Percentiles rank a stretch among this genome's conserved stretches.
phyloP scores from a whole-genome alignment of 2,797 vertebrate genomes.

The Acestrorhynchus altus region DNA sequence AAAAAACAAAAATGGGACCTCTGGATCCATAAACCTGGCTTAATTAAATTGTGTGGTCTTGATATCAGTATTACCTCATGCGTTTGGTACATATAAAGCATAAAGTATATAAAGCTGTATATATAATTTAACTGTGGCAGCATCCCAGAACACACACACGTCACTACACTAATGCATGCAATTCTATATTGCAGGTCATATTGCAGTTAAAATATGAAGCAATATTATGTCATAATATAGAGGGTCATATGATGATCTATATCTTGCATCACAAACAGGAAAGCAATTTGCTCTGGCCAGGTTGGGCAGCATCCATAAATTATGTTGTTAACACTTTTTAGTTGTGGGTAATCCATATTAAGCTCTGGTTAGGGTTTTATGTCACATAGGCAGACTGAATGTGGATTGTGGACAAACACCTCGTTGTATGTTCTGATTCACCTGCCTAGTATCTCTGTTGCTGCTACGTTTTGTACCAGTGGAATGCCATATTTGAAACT shows the following conservation, averaged over 20 bases:
- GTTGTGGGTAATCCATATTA: not conserved
- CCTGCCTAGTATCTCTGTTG: not conserved
- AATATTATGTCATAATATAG: not conserved
- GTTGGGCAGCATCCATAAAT: not conserved
- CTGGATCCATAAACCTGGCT: too few relatives aligned
- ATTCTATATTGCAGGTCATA: not conserved
- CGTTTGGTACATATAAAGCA: too few relatives aligned
- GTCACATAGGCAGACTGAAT: not conserved
- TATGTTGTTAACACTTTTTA: not conserved
- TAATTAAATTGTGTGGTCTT: too few relatives aligned
- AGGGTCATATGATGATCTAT: not conserved
- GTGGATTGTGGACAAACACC: not conserved
- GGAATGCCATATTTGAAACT: conserved; percentile 47
- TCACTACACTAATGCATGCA: too few relatives aligned
- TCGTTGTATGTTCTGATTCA: not conserved
- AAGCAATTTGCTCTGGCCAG: not conserved
- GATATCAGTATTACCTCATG: too few relatives aligned
- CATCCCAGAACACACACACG: too few relatives aligned
- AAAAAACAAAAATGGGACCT: too few relatives aligned
- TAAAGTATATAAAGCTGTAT: too few relatives aligned
- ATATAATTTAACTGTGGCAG: too few relatives aligned
- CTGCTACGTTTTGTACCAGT: conserved; percentile 17
- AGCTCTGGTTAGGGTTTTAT: not conserved
- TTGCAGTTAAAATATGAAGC: not conserved
- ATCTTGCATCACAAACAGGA: not conserved